Evolutionary conservation across 2,888 invertebrate species (phyloP).

Genomic region (Anthophora plumipes): DNA sequence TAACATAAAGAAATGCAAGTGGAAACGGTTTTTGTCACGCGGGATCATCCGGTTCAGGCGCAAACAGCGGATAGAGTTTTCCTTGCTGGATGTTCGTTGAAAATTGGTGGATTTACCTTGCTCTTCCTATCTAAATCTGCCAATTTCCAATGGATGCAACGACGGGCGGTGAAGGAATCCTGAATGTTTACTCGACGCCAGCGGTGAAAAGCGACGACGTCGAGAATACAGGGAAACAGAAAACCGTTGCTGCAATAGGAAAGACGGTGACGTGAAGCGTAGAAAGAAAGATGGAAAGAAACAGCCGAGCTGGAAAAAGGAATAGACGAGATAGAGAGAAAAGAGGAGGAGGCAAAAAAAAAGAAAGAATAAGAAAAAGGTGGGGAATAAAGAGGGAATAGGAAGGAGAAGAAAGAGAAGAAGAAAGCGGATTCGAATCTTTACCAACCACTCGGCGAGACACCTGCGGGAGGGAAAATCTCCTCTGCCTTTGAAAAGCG

Average conservation of each 20-base stretch:
- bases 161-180: constrained; percentile 47
- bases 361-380: not conserved
- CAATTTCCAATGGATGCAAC: constrained; percentile 70
- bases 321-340: not conserved
- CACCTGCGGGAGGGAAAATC: constrained; percentile 73
- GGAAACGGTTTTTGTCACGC: constrained; percentile 30
- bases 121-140: constrained; percentile 66
- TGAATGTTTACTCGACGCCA: constrained; percentile 69
- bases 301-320: constrained; percentile 13
- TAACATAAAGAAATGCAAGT: constrained; percentile 12
- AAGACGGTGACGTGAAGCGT: not conserved
- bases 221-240: constrained; percentile 47
- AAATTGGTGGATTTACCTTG: constrained; percentile 66
- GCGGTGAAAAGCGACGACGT: constrained; percentile 66
- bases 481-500: constrained; percentile 72
- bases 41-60: constrained; percentile 38
- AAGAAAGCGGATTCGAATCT: constrained; percentile 75
- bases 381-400: not conserved
- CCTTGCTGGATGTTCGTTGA: constrained; percentile 29
- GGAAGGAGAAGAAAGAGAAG: constrained; percentile 45
- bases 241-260: not conserved
- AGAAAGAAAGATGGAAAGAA: not conserved
- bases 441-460: constrained; percentile 75
- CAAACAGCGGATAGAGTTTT: constrained; percentile 47
- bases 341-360: not conserved